Evolutionary conservation across 2,797 vertebrate genomes (phyloP).

Genomic region (Clangula hyemalis): DNA sequence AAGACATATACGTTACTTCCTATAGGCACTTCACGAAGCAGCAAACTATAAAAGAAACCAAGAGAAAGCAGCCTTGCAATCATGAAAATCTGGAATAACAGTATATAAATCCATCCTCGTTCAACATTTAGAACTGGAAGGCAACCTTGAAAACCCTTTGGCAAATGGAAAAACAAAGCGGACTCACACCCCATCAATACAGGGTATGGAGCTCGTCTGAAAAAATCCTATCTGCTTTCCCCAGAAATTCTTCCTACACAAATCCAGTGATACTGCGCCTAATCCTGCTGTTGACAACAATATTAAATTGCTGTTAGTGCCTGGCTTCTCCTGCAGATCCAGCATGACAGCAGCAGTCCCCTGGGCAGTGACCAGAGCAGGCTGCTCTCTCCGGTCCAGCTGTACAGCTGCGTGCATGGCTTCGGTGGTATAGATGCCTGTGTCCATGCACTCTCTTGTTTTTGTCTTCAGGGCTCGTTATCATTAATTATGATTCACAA

Average conservation of each 20-base stretch:
- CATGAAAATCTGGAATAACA: neutral
- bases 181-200: neutral
- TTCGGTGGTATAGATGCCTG: neutral
- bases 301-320: neutral
- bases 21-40: neutral
- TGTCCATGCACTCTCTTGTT: rapidly evolving
- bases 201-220: neutral
- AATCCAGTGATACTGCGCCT: neutral
- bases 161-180: neutral
- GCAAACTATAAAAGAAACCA: neutral
- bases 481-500: neutral
- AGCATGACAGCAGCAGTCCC: neutral
- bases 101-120: neutral
- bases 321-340: neutral
- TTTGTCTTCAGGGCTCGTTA: neutral
- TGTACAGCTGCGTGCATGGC: neutral
- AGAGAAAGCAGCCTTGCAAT: neutral
- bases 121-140: neutral
- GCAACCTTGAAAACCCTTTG: neutral
- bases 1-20: neutral
- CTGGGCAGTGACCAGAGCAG: neutral
- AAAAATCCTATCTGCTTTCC: neutral
- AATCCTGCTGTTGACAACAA: conserved; percentile 11
- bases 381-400: neutral
- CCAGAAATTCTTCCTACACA: neutral